Evolutionary conservation across 2,113 vertebrate genomes (phyloP), one percentile per base, ranked within the genome.

Genomic region (Platichthys flesus): DNA sequence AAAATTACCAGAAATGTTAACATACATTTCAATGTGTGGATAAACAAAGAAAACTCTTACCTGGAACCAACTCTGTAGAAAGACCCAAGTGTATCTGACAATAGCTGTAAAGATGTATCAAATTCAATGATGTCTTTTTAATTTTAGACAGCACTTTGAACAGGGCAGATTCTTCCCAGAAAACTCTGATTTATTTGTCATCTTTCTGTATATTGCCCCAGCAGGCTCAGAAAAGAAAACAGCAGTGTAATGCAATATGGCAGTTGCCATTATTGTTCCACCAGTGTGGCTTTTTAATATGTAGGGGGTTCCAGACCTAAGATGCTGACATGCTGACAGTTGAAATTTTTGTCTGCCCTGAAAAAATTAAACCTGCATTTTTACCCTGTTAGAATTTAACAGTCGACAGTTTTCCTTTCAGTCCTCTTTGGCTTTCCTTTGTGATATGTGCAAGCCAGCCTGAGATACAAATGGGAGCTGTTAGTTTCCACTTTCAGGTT

Each of bases 261-360:
- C 78, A 70, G 70, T 52, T 75, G 60, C 6, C 49, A 23, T 77
- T 65, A 78, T 65, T 70, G 75, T 74, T 79, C 15, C 69, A 45
- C 28, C 47, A 26, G 26, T 31, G 23, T 23, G 62, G 20, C 26
- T 70, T 69, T 71, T 61, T 70, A 56, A 68, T 78, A 42, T 61
- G 56, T 67, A 31, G 54, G 74, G 51, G 70, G 6, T 56, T 83
- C 67, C 66, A 62, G 13, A 49, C 45, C 0, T 0, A 37, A 66
- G 71, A 47, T 40, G 56, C 40, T n/a, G 61, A 72, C 58, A 21
- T 31, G 54, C 69, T 70, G 67, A 72, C 62, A 54, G 68, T 31
- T 71, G 60, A 66, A 60, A 42, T 71, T 67, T 78, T 40, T 71
- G 70, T 74, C 51, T 72, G 62, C 64, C 51, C 26, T 60, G 24